Percentiles rank a stretch among this genome's conserved stretches.
These are phyloP conservation scores for Tetropium fuscum DNA, from an alignment of 2,888 invertebrate genomes.

Conservation along the genomic window DNA sequence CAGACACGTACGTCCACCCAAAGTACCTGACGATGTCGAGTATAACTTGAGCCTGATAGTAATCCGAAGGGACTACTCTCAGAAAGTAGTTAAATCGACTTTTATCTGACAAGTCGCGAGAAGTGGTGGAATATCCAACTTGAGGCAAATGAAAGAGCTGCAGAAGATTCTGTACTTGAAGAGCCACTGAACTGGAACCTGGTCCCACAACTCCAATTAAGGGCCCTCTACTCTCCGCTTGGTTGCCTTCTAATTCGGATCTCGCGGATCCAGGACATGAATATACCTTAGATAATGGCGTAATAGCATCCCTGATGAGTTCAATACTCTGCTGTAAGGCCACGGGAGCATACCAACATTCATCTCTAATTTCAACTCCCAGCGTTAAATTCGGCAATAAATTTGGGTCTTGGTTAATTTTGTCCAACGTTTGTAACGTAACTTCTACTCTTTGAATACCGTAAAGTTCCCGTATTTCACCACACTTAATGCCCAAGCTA, in stretches of 20 bases:
- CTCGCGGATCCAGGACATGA: conserved; percentile 29
- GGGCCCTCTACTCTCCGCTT: conserved; percentile 58
- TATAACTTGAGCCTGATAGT: conserved; percentile 81
- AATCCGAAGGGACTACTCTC: conserved; percentile 83
- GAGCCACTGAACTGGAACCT: conserved; percentile 78
- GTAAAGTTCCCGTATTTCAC: conserved; percentile 71
- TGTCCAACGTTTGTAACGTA: conserved; percentile 72
- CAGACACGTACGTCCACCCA: conserved; percentile 85
- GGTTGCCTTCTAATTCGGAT: conserved; percentile 19
- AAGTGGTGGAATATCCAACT: conserved; percentile 83
- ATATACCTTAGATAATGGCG: conserved; percentile 58
- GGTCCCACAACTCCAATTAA: conserved; percentile 81
- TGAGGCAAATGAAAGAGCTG: conserved; percentile 77
- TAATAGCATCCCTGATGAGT: conserved; percentile 77
- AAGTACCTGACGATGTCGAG: conserved; percentile 75
- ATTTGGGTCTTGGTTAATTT: conserved; percentile 71
- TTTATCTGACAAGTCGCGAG: conserved; percentile 80
- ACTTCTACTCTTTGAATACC: conserved; percentile 81
- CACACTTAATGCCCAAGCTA: conserved; percentile 65
- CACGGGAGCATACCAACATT: conserved; percentile 85
- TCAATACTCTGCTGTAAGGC: conserved; percentile 83
- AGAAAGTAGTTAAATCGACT: conserved; percentile 81
- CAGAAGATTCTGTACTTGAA: conserved; percentile 80
- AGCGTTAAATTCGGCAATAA: conserved; percentile 70
- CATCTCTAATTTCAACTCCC: conserved; percentile 82